phyloP scores from a whole-genome alignment of 2,888 invertebrate species.

The Cantharis rufa region DNA sequence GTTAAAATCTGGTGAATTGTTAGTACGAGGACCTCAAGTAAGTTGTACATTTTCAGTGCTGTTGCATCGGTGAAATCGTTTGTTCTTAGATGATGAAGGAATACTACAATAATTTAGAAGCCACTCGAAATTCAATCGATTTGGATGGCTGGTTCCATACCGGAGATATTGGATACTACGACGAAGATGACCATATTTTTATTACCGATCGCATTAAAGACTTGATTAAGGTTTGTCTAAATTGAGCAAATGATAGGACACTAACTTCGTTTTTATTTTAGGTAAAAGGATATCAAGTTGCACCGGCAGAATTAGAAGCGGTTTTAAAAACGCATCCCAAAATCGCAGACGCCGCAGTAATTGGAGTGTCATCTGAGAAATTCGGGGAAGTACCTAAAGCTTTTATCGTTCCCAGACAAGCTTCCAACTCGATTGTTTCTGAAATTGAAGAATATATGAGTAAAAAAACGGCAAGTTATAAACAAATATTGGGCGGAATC shows the following conservation, averaged over 20 bases:
- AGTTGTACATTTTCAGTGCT: background rate
- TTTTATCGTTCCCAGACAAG: conserved; percentile 63
- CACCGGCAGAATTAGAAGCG: conserved; percentile 84
- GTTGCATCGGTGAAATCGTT: background rate
- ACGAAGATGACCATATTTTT: conserved; percentile 67
- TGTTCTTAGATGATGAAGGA: conserved; percentile 72
- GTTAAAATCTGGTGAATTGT: conserved; percentile 68
- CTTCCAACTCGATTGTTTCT: conserved; percentile 54
- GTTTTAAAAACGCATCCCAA: conserved; percentile 70
- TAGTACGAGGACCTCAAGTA: conserved; percentile 73
- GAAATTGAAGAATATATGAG: conserved; percentile 66
- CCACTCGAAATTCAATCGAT: conserved; percentile 66
- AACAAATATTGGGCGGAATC: conserved; percentile 69
- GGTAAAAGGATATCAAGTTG: conserved; percentile 71
- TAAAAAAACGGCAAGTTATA: conserved; percentile 73
- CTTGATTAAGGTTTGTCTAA: conserved; percentile 67
- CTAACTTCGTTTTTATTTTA: background rate
- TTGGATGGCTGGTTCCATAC: conserved; percentile 74
- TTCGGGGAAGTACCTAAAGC: conserved; percentile 77
- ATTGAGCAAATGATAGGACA: background rate
- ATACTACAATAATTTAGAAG: conserved; percentile 73
- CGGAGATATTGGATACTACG: conserved; percentile 63
- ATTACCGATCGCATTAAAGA: conserved; percentile 79
- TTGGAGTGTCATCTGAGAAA: conserved; percentile 70
- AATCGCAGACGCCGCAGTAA: conserved; percentile 78